Conservation (phyloP, 2,797 vertebrate species). For the Lophius americanus region DNA sequence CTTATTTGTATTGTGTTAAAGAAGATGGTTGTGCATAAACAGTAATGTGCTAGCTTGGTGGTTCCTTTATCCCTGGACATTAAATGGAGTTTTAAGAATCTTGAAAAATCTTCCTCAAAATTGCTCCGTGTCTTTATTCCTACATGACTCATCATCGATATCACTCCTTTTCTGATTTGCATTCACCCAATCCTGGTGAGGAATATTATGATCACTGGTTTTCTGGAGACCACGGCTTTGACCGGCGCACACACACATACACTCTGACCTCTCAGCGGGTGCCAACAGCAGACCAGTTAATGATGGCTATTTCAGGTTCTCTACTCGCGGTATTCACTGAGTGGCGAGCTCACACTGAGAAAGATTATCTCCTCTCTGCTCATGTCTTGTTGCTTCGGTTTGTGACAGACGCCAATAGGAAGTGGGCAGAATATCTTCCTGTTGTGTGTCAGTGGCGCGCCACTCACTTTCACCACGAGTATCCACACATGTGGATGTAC, state of each 20-base stretch:
- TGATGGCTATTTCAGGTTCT: conserved; percentile 65
- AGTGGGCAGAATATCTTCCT: conserved; percentile 69
- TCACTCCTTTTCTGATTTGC: too few relatives aligned
- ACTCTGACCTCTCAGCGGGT: conserved; percentile 35
- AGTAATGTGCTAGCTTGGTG: too few relatives aligned
- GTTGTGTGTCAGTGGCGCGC: conserved; percentile 55
- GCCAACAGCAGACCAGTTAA: conserved; percentile 63
- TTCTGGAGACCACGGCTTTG: conserved; percentile 26
- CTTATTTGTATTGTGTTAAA: too few relatives aligned
- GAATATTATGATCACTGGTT: conserved; percentile 46
- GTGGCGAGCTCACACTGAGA: conserved; percentile 68
- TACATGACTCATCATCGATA: too few relatives aligned
- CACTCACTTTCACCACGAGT: conserved; percentile 48
- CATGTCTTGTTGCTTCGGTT: conserved; percentile 49
- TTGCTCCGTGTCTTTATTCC: too few relatives aligned
- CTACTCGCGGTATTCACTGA: conserved; percentile 49
- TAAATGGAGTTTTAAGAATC: too few relatives aligned
- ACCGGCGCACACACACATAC: conserved; percentile 11
- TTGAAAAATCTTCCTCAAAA: too few relatives aligned
- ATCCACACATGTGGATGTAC: conserved; percentile 33
- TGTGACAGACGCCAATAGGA: conserved; percentile 57
- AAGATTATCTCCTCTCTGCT: conserved; percentile 64
- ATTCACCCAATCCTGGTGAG: neutral
- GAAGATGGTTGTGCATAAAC: too few relatives aligned
- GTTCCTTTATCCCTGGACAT: too few relatives aligned